Percentiles rank a stretch among this genome's conserved stretches.
phyloP scores from a whole-genome alignment of 2,888 invertebrate species.

The Ophion ventricosus region DNA sequence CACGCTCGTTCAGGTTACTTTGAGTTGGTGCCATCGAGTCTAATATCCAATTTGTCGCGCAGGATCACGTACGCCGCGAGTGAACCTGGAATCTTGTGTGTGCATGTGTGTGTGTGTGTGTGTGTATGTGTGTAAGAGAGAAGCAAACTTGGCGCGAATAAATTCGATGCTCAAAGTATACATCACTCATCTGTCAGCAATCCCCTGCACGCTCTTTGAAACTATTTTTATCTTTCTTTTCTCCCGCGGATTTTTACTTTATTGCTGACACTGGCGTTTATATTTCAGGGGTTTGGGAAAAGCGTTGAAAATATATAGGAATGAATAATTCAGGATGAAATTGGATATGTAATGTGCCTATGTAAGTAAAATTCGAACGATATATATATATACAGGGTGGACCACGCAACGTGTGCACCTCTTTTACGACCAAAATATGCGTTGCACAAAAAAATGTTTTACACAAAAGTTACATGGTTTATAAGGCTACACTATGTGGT shows the following conservation, averaged over 20 bases:
- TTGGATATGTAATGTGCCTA: slow-evolving; percentile 10
- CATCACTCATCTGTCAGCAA: slow-evolving; percentile 16
- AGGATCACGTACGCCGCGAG: no score
- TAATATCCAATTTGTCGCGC: no score
- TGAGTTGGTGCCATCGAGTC: no score
- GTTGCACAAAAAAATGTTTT: no score
- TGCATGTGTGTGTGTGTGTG: no score
- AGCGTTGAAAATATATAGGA: not conserved
- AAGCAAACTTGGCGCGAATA: not conserved
- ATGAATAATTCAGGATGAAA: slow-evolving; percentile 43
- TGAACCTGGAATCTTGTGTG: no score
- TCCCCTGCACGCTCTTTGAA: not conserved
- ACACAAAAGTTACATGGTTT: no score
- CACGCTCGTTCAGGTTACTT: no score
- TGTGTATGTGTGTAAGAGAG: not conserved
- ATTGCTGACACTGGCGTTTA: slow-evolving; percentile 38
- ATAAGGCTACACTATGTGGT: no score
- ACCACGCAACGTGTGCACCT: no score
- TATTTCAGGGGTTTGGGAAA: slow-evolving; percentile 25
- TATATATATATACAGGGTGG: not conserved
- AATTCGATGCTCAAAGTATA: slow-evolving; percentile 3
- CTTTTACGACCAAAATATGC: no score
- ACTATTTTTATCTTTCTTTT: slow-evolving; percentile 11
- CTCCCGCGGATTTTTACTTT: slow-evolving; percentile 12
- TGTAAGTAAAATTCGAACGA: slow-evolving; percentile 18